A percentile compares a stretch with the other conserved stretches of the same genome.
These are phyloP conservation scores for Xenops minutus DNA, from an alignment of 2,797 vertebrate genomes.

Conservation along the genomic window DNA sequence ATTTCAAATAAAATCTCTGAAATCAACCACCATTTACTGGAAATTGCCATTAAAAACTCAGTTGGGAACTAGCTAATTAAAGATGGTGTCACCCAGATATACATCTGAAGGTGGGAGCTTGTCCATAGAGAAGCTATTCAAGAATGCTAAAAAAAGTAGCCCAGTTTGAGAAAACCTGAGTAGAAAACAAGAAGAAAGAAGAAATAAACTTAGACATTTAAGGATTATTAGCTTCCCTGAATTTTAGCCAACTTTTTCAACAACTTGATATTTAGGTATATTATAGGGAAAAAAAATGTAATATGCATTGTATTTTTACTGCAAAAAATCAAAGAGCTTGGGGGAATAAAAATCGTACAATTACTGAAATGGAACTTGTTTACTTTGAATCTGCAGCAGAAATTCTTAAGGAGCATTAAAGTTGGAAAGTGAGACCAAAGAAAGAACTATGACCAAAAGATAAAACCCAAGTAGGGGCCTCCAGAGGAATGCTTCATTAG, in stretches of 20 bases:
- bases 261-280: neutral
- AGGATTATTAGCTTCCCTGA: neutral
- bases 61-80: neutral
- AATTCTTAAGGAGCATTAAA: conserved; percentile 5
- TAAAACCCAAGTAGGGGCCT: conserved; percentile 38
- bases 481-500: conserved; percentile 41
- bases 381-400: conserved; percentile 12
- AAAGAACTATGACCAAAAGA: neutral
- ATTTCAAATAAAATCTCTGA: neutral
- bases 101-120: neutral
- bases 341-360: neutral
- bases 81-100: neutral
- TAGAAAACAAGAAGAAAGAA: neutral
- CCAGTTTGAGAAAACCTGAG: neutral
- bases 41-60: neutral
- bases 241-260: neutral
- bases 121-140: neutral
- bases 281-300: neutral
- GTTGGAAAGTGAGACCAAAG: neutral
- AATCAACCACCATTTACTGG: neutral
- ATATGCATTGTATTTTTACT: accelerated
- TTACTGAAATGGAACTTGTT: neutral
- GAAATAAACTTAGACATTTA: neutral
- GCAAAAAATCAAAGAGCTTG: neutral
- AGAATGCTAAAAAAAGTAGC: neutral